Percentiles rank a stretch among this genome's conserved stretches.
phyloP scores from a whole-genome alignment of 2,113 vertebrate genomes.

The Vidua chalybeata region DNA sequence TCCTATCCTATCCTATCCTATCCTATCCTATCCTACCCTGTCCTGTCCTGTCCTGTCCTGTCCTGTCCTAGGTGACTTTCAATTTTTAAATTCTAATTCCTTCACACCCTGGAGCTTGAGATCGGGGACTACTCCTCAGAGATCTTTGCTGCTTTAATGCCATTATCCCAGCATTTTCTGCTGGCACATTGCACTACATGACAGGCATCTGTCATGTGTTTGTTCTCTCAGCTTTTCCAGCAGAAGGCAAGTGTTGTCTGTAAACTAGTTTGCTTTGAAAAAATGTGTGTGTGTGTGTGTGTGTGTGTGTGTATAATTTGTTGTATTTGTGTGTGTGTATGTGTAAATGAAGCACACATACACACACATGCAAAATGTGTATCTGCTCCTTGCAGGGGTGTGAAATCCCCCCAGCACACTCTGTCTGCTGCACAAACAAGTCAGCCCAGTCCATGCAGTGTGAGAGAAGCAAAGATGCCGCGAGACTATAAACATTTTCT shows the following conservation, averaged over 20 bases:
- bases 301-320: neutral
- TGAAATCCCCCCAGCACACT: neutral
- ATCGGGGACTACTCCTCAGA: neutral
- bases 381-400: neutral
- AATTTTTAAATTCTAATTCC: neutral
- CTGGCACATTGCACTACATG: neutral
- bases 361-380: neutral
- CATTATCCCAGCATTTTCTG: neutral
- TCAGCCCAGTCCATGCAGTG: neutral
- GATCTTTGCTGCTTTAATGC: neutral
- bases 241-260: slow-evolving; percentile 36
- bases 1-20: neutral
- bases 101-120: neutral
- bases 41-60: neutral
- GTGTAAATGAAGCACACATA: neutral
- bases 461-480: neutral
- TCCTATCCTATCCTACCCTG: neutral
- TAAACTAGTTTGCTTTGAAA: slow-evolving; percentile 34
- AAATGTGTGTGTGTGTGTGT: neutral
- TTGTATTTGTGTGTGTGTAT: neutral
- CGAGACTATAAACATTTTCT: neutral
- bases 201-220: slow-evolving; percentile 37
- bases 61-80: neutral
- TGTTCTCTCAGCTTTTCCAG: slow-evolving; percentile 29
- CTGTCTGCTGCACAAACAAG: neutral